A percentile compares a stretch with the other conserved stretches of the same genome.
Conservation (phyloP, 2,113 vertebrate genomes). For the Tiliqua scincoides region DNA sequence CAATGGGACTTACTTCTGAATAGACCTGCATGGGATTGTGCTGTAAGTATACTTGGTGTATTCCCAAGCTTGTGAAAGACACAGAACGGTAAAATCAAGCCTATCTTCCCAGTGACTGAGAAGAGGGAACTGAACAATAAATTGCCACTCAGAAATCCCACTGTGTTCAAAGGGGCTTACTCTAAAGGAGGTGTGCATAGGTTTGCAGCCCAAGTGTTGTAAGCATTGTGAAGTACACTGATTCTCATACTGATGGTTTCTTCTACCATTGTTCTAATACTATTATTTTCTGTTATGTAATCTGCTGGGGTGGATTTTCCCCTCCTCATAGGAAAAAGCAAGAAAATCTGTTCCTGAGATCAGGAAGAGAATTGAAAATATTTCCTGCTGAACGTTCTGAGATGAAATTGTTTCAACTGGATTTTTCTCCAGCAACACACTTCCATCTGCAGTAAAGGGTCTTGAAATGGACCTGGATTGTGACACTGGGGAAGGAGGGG, state of each 20-base stretch:
- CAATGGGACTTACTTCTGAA: too few relatives aligned
- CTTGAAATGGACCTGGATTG: not conserved
- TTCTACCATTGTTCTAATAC: constrained; percentile 16
- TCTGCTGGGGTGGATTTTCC: constrained; percentile 5
- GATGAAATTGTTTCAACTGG: not conserved
- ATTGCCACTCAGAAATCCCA: not conserved
- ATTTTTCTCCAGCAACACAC: not conserved
- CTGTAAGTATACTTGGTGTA: not conserved
- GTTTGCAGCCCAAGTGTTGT: not conserved
- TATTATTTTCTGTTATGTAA: constrained; percentile 1
- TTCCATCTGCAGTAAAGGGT: not conserved
- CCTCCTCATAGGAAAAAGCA: constrained; percentile 9
- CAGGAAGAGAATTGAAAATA: not conserved
- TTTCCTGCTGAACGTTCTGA: not conserved
- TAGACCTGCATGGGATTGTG: too few relatives aligned
- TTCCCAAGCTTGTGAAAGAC: constrained; percentile 17
- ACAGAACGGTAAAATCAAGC: constrained; percentile 29
- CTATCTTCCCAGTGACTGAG: not conserved
- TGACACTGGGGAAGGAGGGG: not conserved
- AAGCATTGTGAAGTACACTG: not conserved
- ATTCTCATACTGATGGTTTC: constrained; percentile 24
- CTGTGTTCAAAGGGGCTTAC: too few relatives aligned
- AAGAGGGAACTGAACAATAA: constrained; percentile 15
- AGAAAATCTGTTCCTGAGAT: not conserved
- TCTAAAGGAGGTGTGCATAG: too few relatives aligned